Conservation (phyloP, 2,113 vertebrate species). For the Phylloscopus trochilus region DNA sequence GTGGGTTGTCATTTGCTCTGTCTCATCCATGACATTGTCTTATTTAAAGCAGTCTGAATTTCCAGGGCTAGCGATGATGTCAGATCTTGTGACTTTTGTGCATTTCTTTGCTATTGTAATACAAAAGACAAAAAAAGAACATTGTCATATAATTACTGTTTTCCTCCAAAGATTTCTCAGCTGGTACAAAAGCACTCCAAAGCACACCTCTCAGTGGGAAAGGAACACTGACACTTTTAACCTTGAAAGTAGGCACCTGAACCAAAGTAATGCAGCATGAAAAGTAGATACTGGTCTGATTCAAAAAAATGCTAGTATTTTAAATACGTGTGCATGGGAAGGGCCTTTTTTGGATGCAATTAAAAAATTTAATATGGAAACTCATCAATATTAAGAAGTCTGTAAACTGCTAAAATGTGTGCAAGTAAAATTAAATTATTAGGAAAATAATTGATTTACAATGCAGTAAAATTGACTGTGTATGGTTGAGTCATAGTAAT, state of each 20-base stretch:
- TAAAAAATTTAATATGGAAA: not conserved
- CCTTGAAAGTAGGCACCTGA: not conserved
- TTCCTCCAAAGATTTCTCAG: not conserved
- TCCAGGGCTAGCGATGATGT: not conserved
- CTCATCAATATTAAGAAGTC: not conserved
- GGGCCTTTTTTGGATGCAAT: not conserved
- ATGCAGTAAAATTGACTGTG: not conserved
- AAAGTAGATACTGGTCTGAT: not conserved
- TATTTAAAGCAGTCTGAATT: not conserved
- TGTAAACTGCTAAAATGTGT: not conserved
- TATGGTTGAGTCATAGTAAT: not conserved
- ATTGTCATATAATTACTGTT: not conserved
- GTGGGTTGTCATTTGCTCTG: not conserved
- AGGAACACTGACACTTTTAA: not conserved
- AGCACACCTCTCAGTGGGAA: not conserved
- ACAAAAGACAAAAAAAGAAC: not conserved
- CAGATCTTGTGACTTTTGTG: not conserved
- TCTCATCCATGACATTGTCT: not conserved
- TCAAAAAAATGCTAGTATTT: not conserved
- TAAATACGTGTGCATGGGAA: not conserved
- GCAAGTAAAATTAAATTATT: not conserved
- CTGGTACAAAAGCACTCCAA: not conserved
- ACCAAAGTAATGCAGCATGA: not conserved
- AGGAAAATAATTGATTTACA: not conserved
- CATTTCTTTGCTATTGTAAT: not conserved